Base-by-base conservation (phyloP, 2,888 invertebrate genomes). In the Acrocyrtus sp. region DNA sequence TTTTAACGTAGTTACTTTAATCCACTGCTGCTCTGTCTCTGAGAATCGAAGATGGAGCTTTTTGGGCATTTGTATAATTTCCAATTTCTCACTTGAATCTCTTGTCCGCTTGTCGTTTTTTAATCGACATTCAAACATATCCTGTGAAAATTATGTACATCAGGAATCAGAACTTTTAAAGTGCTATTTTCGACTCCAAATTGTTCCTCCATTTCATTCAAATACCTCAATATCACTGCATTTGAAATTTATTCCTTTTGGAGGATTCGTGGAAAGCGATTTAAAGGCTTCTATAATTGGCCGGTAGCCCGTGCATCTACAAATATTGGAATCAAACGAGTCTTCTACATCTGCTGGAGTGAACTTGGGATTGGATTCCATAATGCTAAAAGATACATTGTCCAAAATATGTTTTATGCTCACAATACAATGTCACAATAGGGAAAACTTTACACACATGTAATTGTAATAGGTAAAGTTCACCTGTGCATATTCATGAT, bases 291-390 rank as follows among this genome's bases (percentile, higher is more conserved):
- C 92, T 56, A 92, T 69, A 63, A 85, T 85, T 17, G 85, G 82
- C 12, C 85, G 86, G 82, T 92, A 93, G 0, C 93, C 93, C 0
- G 92, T 92, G 81, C 92, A 92, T 68, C 92, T 85, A 78, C 92
- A 92, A 19, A 91, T 87, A 80, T 91, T 91, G 65, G 91, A 89
- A 8, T 88, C 90, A 78, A 92, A 89, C 0, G 89, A 88, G 80
- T 90, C 88, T 82, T 92, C 92, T 15, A 92, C 86, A 78, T 90
- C 87, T 75, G 87, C 85, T 86, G 88, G 88, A 0, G 88, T 88
- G 27, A 90, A 81, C 22, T 85, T 84, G 41, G 87, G 86, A 4
- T 85, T 78, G 3, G 61, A 34, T 34, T 78, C 48, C 5, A 63
- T 48, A 41, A 78, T 50, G 41, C 62, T 50, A 34, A 12, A 34